Percentiles rank a stretch among this genome's conserved stretches.
Conservation (phyloP, 1,140 invertebrate species). For the Drosophila ercepeae region DNA sequence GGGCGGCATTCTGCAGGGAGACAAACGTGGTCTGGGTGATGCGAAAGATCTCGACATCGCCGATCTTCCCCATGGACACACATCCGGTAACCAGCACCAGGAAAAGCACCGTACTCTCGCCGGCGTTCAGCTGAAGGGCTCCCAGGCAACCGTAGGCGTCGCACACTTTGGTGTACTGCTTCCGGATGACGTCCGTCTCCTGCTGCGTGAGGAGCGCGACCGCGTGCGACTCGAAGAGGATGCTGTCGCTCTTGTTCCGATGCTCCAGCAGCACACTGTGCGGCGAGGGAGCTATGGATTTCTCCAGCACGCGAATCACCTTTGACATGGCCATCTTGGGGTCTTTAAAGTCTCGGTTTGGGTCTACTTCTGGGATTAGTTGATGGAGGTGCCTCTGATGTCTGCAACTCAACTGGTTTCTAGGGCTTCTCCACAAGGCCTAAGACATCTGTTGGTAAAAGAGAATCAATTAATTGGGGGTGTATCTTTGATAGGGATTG, state of each 20-base stretch:
- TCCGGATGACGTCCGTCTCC: slow-evolving; percentile 94
- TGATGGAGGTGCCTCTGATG: slow-evolving; percentile 5
- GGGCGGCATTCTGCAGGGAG: slow-evolving; percentile 89
- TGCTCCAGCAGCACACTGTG: slow-evolving; percentile 96
- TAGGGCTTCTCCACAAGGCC: slow-evolving; percentile 26
- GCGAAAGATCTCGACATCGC: slow-evolving; percentile 96
- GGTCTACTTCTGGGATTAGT: background rate
- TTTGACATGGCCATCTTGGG: slow-evolving; percentile 95
- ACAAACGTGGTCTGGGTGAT: slow-evolving; percentile 96
- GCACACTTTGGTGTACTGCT: slow-evolving; percentile 93
- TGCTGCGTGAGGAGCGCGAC: slow-evolving; percentile 89
- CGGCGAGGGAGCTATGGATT: slow-evolving; percentile 92
- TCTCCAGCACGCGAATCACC: slow-evolving; percentile 94
- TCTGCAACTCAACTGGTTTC: slow-evolving; percentile 20
- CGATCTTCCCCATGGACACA: slow-evolving; percentile 96
- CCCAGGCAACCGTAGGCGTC: slow-evolving; percentile 97
- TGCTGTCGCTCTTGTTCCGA: slow-evolving; percentile 90
- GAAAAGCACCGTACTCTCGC: slow-evolving; percentile 92
- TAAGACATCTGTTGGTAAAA: slow-evolving; percentile 56
- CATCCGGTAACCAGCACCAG: slow-evolving; percentile 97
- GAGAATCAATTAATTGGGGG: slow-evolving; percentile 20
- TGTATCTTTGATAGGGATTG: background rate
- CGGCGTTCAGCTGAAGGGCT: slow-evolving; percentile 93
- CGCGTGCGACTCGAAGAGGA: slow-evolving; percentile 95
- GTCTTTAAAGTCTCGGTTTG: background rate